A percentile compares a stretch with the other conserved stretches of the same genome.
These are phyloP conservation scores for Alviniconcha marisindica DNA, from an alignment of 1,140 invertebrate genomes.

Conservation along the genomic window DNA sequence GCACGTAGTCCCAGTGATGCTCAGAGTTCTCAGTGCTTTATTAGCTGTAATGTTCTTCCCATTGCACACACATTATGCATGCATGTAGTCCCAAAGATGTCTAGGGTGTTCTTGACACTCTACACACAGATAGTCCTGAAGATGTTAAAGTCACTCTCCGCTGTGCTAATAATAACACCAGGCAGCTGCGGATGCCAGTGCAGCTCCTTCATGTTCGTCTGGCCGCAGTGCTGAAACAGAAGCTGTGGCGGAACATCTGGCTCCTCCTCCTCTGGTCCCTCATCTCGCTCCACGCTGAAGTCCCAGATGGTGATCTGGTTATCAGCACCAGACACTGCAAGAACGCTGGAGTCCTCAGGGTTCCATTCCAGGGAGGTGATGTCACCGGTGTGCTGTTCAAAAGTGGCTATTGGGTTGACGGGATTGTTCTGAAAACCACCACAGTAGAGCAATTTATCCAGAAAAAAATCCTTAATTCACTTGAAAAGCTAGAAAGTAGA, in stretches of 20 bases:
- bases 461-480: no score
- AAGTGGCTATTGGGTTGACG: constrained; percentile 80
- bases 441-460: no score
- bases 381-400: constrained; percentile 94
- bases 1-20: no score
- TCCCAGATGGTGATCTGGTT: constrained; percentile 99
- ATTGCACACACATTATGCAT: no score
- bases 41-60: no score
- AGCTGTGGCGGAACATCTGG: constrained; percentile 93
- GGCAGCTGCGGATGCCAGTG: constrained; percentile 99
- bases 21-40: no score
- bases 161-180: constrained; percentile 95
- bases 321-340: constrained; percentile 95
- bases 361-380: constrained; percentile 99
- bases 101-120: no score
- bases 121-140: constrained; percentile 99
- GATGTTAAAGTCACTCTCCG: constrained; percentile 95
- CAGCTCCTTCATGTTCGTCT: constrained; percentile 97
- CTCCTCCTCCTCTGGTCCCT: constrained; percentile 77
- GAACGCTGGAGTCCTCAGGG: constrained; percentile 92
- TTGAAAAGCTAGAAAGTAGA: no score
- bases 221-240: constrained; percentile 98
- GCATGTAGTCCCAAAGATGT: no score
- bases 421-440: neutral
- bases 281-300: constrained; percentile 91